Percentiles rank a stretch among this genome's conserved stretches.
Evolutionary conservation across 2,113 vertebrate genomes (phyloP).

Genomic region (Hippolais icterina): DNA sequence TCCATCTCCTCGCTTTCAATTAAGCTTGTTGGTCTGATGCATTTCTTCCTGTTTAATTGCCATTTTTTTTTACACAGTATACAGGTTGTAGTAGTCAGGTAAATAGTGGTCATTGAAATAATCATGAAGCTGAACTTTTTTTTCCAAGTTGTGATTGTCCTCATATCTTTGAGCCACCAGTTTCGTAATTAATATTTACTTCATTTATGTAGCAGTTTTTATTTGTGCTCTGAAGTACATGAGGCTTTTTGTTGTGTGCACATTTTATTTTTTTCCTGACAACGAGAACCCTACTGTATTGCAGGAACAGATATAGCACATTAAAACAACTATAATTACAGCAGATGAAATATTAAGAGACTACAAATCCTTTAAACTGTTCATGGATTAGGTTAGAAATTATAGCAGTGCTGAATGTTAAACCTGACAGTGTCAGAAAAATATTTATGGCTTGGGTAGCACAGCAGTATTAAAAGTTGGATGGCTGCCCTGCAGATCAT

Average conservation of each 20-base stretch:
- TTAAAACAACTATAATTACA: neutral
- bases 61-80: constrained; percentile 50
- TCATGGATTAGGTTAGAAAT: constrained; percentile 21
- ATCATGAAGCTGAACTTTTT: constrained; percentile 44
- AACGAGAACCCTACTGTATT: neutral
- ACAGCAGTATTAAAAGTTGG: constrained; percentile 8
- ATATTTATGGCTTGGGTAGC: neutral
- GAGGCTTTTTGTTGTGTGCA: neutral
- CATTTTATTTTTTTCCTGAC: neutral
- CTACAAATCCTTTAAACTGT: neutral
- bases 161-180: constrained; percentile 42
- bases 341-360: neutral
- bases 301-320: neutral
- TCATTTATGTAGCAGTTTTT: constrained; percentile 38
- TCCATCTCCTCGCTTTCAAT: constrained; percentile 79
- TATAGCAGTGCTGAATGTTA: neutral
- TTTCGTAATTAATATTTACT: constrained; percentile 62
- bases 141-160: constrained; percentile 54
- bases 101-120: constrained; percentile 61
- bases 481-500: constrained; percentile 7
- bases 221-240: constrained; percentile 16
- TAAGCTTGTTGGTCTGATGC: constrained; percentile 71
- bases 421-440: neutral
- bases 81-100: constrained; percentile 48
- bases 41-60: constrained; percentile 67